Evolutionary conservation across 53 echinoderm and acorn worm species (phyloP).

Genomic region (Actinopyga echinites): DNA sequence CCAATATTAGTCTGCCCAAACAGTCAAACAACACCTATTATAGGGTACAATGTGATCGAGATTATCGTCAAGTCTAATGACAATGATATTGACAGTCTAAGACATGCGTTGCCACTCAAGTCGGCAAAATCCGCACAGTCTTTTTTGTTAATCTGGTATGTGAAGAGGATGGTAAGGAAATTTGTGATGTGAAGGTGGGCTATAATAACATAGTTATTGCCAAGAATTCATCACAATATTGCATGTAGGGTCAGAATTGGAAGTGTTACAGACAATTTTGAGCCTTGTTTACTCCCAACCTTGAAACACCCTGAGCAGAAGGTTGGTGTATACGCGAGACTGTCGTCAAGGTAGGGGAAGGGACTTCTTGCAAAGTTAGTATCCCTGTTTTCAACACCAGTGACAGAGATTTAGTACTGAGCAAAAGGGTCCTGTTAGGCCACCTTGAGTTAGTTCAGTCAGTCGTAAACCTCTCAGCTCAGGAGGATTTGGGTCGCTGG

Average conservation of each 20-base stretch:
- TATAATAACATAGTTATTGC: background rate
- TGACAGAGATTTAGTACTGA: background rate
- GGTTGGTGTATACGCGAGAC: background rate
- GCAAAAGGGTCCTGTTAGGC: background rate
- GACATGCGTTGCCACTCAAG: too few relatives aligned
- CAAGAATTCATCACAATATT: background rate
- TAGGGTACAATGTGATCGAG: slow-evolving; percentile 31
- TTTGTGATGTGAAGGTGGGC: background rate
- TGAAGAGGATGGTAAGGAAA: background rate
- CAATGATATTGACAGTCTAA: too few relatives aligned
- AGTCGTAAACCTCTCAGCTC: background rate
- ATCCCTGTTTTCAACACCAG: background rate
- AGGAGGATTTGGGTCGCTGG: background rate
- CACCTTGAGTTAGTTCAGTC: background rate
- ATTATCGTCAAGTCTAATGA: background rate
- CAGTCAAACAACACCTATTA: background rate
- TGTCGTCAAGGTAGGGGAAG: background rate
- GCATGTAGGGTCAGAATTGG: background rate
- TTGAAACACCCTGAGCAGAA: too few relatives aligned
- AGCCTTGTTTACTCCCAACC: too few relatives aligned
- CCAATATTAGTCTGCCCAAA: background rate
- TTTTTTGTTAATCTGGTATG: background rate
- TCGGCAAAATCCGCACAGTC: too few relatives aligned
- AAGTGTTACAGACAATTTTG: too few relatives aligned
- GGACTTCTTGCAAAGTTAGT: background rate